phyloP scores from a whole-genome alignment of 1,140 invertebrate species.

The Hyphantria cunea region DNA sequence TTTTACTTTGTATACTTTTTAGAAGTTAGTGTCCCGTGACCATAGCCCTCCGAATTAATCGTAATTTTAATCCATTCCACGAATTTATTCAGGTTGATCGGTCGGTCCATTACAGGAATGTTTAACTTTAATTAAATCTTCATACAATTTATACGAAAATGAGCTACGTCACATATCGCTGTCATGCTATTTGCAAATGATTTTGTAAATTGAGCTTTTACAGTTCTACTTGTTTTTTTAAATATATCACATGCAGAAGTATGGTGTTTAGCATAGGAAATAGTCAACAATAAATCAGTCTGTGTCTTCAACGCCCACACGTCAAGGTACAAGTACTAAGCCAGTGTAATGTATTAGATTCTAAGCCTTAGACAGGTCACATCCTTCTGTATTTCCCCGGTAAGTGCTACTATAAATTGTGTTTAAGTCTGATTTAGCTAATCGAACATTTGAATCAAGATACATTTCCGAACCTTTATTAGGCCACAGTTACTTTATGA shows the following conservation, averaged over 20 bases:
- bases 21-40: neutral
- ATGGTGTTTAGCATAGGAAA: too few species aligned
- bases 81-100: too few species aligned
- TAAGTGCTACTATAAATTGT: slow-evolving; percentile 2
- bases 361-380: neutral
- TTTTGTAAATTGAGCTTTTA: too few species aligned
- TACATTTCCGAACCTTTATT: neutral
- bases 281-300: slow-evolving; percentile 2
- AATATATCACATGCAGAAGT: too few species aligned
- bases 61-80: too few species aligned
- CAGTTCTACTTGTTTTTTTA: too few species aligned
- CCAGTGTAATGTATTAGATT: neutral
- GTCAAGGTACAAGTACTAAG: neutral
- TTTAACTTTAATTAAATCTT: too few species aligned
- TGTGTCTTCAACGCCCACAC: slow-evolving; percentile 1
- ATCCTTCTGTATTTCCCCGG: neutral
- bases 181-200: too few species aligned
- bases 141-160: too few species aligned
- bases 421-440: neutral
- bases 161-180: too few species aligned
- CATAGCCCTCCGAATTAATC: too few species aligned
- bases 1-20: slow-evolving; percentile 12
- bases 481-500: neutral
- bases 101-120: too few species aligned
- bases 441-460: neutral